These are phyloP conservation scores for Cecidostiba fungosa DNA, from an alignment of 2,888 invertebrate genomes.

Conservation along the genomic window DNA sequence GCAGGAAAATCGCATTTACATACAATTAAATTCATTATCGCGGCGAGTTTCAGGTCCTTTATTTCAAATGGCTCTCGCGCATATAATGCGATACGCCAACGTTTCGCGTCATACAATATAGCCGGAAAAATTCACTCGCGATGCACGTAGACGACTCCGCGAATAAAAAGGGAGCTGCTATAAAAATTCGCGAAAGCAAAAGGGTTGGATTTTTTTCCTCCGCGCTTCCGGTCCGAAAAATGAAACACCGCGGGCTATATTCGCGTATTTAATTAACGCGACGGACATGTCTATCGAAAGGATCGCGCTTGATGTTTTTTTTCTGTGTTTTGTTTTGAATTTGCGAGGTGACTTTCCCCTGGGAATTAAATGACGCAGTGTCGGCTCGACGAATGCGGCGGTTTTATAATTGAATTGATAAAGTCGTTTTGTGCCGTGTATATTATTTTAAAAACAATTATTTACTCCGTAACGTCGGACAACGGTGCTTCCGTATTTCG, in stretches of 20 bases:
- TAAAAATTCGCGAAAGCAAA: background rate
- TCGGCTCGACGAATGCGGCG: too few species aligned
- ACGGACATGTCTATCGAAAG: background rate
- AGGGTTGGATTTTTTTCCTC: background rate
- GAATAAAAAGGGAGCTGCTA: background rate
- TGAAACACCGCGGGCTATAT: background rate
- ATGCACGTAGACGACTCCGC: background rate
- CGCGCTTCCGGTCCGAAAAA: background rate
- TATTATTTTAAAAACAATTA: too few species aligned
- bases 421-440: too few species aligned
- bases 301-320: background rate
- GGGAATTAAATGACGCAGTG: too few species aligned
- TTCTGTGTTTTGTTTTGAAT: background rate
- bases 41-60: background rate
- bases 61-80: background rate
- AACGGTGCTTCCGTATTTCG: too few species aligned
- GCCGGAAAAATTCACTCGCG: background rate
- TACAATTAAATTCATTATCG: slow-evolving; percentile 11
- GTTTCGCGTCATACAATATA: background rate
- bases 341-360: too few species aligned
- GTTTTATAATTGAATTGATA: too few species aligned
- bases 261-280: background rate
- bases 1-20: background rate
- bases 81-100: background rate
- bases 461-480: too few species aligned